Base-by-base conservation (phyloP, 2,113 vertebrate species). In the Emberiza fucata region DNA sequence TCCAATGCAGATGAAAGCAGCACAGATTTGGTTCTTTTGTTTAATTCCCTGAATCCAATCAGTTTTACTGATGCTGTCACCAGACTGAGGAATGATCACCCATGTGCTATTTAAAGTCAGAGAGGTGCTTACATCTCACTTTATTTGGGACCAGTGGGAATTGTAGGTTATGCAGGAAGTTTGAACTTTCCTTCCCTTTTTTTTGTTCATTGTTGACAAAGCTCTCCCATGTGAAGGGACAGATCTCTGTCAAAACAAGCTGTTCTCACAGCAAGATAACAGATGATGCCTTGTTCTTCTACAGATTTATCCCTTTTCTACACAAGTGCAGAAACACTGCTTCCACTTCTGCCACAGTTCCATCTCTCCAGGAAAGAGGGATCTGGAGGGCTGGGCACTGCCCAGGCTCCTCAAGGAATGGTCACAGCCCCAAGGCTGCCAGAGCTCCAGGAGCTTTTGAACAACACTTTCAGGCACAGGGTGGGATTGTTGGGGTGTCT, bases 191-290 rank as follows among this genome's bases (percentile, higher is more conserved):
- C 11, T 79, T 24, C 5, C 6, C 1, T 10, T 29, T 20, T 14
- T 25, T 24, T 35, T 23, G 59, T 29, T 42, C 27, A 4, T 29
- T 81, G 76, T 88, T 80, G 72, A 88, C 76, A 78, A 88, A 90
- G 69, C 59, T 59, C 29, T 86, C 44, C 14, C 24, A 5, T 60
- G 42, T 42, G 82, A 90, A 78, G 56, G 47, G 47, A 70, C 59
- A 88, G 68, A 70, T n/a, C 88, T 81, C 68, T 56, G 64, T 33
- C 87, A 87, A 95, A 94, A 71, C 91, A 96, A 94, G 83, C 88
- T 94, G 92, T 91, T 92, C 92, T 91, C 83, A 60, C 51, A 88
- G 35, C 39, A 92, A 70, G 39, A 66, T 86, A 94, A 86, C 91
- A 96, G 86, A 90, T 75, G 80, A 94, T 84, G 56, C 69, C 64